Base-by-base conservation (phyloP, 2,797 vertebrate genomes). In the Onychomys leucogaster region DNA sequence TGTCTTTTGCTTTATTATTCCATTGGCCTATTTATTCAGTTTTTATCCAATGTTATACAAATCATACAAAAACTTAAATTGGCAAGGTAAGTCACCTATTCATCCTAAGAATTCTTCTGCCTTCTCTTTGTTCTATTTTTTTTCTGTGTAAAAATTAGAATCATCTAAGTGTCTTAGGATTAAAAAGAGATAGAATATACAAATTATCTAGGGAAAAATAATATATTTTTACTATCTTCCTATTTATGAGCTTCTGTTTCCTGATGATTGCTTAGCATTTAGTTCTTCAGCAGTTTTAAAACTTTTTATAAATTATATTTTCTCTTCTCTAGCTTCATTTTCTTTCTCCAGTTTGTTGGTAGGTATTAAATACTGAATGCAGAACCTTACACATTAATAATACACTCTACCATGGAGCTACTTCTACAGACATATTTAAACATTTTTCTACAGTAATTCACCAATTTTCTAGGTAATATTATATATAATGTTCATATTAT, bases 121-220 rank as follows among this genome's bases (percentile, higher is more conserved):
- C 9, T 89, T 77, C 21, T 92, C 41, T 92, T 93, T 89, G 49
- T 14, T 96, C 90, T 91, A 16, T 67, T 61, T 65, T 65, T 65
- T 16, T 34, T 73, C 73, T 80, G n/a, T 63, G 69, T 77, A 61
- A 65, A 96, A 94, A 43, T 85, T 81, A 43, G 55, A 46, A 61
- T 12, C 37, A 76, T 76, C 37, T 46, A 91, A 80, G 6, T 77
- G 63, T 4, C 46, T 65, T 84, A 67, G 46, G 11, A 71, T 16
- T 63, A 19, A 27, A 43, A 69, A 93, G 65, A 71, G 55, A 90
- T 75, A 61, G 12, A 81, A 73, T 91, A 57, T 63, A 83, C 11
- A 91, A 23, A 76, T 94, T 83, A 84, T n/a, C 19, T 69, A 7
- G 11, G 52, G 1, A 57, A 93, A 34, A 91, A 67, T 46, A 6